Percentiles rank a stretch among this genome's conserved stretches.
These are phyloP conservation scores for Habroteleia sp. DNA, from an alignment of 2,888 invertebrate genomes.

Conservation along the genomic window DNA sequence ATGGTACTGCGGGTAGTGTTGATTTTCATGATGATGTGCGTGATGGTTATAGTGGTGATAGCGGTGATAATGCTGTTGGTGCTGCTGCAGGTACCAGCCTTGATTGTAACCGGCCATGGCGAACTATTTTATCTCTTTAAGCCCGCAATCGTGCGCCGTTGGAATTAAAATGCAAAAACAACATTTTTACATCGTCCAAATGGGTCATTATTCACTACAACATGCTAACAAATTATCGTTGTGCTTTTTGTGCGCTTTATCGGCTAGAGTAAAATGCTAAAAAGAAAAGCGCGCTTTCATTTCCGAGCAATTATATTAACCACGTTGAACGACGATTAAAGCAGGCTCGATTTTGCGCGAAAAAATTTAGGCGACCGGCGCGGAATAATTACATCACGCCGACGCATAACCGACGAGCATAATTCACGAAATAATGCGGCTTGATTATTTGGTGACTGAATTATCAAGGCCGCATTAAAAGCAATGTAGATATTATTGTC, in stretches of 20 bases:
- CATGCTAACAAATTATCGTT: conserved; percentile 43
- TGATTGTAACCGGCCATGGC: conserved; percentile 76
- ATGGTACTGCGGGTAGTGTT: conserved; percentile 75
- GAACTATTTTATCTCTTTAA: conserved; percentile 53
- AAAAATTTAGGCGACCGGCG: no score
- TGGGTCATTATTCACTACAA: conserved; percentile 52
- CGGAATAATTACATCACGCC: conserved; percentile 35
- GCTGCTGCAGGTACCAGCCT: conserved; percentile 74
- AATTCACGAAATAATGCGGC: conserved; percentile 54
- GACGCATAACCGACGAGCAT: conserved; percentile 30
- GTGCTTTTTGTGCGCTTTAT: conserved; percentile 22
- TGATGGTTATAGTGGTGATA: conserved; percentile 70
- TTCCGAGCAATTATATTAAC: conserved; percentile 34
- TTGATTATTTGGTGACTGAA: conserved; percentile 61
- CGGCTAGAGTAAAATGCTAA: conserved; percentile 29
- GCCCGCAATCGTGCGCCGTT: conserved; percentile 26
- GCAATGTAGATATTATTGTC: conserved; percentile 58
- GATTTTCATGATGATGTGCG: conserved; percentile 71
- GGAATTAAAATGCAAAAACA: conserved; percentile 38
- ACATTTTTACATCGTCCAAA: conserved; percentile 65
- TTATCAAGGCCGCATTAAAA: conserved; percentile 58
- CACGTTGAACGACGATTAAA: not conserved
- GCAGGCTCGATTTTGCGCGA: not conserved
- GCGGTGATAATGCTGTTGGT: conserved; percentile 68
- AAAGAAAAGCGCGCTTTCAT: conserved; percentile 16